Percentiles rank a stretch among this genome's conserved stretches.
These are phyloP conservation scores for Muricea muricata DNA, from an alignment of 92 coral and sea anemone genomes.

Conservation along the genomic window DNA sequence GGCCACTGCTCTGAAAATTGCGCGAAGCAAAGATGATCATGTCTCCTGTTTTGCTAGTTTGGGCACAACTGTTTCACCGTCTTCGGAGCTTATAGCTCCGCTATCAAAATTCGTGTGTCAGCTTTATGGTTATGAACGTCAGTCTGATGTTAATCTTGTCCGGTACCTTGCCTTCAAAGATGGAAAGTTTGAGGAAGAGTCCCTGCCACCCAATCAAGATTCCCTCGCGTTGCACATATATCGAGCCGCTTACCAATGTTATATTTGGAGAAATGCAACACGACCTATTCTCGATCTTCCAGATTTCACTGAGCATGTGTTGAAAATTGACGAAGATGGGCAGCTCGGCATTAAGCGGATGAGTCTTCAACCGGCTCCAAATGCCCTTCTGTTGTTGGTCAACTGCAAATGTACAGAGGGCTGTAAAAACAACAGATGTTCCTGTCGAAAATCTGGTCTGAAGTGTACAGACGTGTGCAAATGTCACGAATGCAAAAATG, in stretches of 20 bases:
- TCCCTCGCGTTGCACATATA: slow-evolving; percentile 23
- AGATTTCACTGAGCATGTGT: no score
- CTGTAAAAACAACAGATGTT: slow-evolving; percentile 35
- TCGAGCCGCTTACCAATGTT: slow-evolving; percentile 34
- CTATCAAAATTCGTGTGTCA: no score
- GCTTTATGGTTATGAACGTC: no score
- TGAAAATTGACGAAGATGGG: slow-evolving; percentile 26
- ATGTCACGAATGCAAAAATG: not conserved
- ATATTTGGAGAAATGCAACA: no score
- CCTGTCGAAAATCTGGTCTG: slow-evolving; percentile 14
- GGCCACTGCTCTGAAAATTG: slow-evolving; percentile 26
- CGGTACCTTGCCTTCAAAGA: no score
- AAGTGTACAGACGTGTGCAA: slow-evolving; percentile 41
- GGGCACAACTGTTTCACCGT: no score
- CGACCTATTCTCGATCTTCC: no score
- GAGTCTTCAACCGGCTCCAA: slow-evolving; percentile 40
- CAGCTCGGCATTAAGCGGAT: slow-evolving; percentile 27
- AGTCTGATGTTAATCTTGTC: no score
- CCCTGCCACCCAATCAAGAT: slow-evolving; percentile 37
- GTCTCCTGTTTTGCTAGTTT: not conserved
- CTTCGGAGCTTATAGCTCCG: no score
- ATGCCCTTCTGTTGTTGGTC: slow-evolving; percentile 25
- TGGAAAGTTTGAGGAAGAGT: no score
- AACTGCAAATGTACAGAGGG: not conserved
- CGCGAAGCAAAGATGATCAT: slow-evolving; percentile 11